Evolutionary conservation across 2,888 invertebrate genomes (phyloP), one percentile per base, ranked within the genome.

Genomic region (Drosophila colorata): DNA sequence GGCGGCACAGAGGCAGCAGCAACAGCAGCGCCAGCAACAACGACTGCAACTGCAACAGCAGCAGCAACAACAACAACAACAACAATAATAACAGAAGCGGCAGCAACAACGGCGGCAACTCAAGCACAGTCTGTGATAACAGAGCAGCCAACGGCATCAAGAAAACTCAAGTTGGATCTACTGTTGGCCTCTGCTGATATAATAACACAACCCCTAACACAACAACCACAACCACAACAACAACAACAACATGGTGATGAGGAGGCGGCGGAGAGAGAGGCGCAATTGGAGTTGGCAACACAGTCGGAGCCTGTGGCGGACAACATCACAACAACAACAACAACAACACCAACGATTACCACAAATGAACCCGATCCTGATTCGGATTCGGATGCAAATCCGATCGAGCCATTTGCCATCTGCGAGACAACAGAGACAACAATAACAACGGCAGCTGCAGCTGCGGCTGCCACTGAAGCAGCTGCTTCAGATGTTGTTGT

Each of bases 51-150:
- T 31, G 8, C 48, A 69, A 16, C 65, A 69, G 14, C 58, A 53
- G 18, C 61, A 44, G 2, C 57, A 56, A 8, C 52, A 38, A 5
- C 52, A 59, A 14, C 53, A 40, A 4, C 44, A 40, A 18, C 57
- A 37, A 23, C 41, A 28, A 25, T 41, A 37, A 13, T 51, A 41
- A 23, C 59, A 40, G 28, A 66, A 44, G 37, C 58, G 46, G 47
- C 63, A 69, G 37, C 63, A 46, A 41, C 69, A 58, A 57, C 73
- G 71, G 67, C 81, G 72, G 67, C 71, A 83, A 87, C 83, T 86
- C 80, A 87, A 88, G 82, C 83, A 89, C 88, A 87, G 87, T 90
- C 91, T 91, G 91, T 91, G 91, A 91, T 91, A 91, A 91, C 91
- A 87, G 92, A 91, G 88, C 91, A 91, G 87, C 92, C 91, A 89